Evolutionary conservation across 2,113 vertebrate genomes (phyloP), one percentile per base, ranked within the genome.

Genomic region (Hystrix cristata): DNA sequence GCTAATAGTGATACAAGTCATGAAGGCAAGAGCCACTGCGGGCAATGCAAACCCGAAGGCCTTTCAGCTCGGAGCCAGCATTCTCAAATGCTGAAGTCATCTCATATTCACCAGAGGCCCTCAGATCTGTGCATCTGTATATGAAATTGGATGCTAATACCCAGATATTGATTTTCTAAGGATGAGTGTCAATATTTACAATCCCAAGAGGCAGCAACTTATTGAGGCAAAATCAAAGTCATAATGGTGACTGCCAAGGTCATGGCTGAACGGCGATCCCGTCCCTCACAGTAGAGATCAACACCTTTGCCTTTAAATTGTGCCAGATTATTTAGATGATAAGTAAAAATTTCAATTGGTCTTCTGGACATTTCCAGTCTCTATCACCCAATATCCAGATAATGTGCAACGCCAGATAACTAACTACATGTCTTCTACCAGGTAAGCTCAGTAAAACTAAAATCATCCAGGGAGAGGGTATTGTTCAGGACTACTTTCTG

Each of bases 121-220:
- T 92, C 69, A 43, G 89, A 89, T 82, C 93, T 95, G 79, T 87
- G 84, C 83, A 34, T 97, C 76, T 2, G 96, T 98, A 90, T 65
- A 11, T 95, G 98, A 97, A 97, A 97, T 81, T 95, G 92, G 95
- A 97, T 81, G 95, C 93, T 97, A 95, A 97, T 86, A 97, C 1
- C 4, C 48, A 88, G 71, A 51, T 79, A 98, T 98, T 97, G 98
- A 97, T 98, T 98, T 95, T 97, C 60, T 85, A 67, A 96, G 94
- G 80, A 19, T 81, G 83, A 94, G 72, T 95, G 96, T 96, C 96
- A 97, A 98, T 98, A 97, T 97, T 97, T 95, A 95, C 84, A 78
- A 34, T 98, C 98, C 97, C 97, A 59, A 82, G 97, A 96, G 98
- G 60, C 90, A 59, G 55, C 57, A 87, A 92, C 84, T 69, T 76